A percentile compares a stretch with the other conserved stretches of the same genome.
phyloP scores from a whole-genome alignment of 2,113 vertebrate genomes.

The Origma solitaria region DNA sequence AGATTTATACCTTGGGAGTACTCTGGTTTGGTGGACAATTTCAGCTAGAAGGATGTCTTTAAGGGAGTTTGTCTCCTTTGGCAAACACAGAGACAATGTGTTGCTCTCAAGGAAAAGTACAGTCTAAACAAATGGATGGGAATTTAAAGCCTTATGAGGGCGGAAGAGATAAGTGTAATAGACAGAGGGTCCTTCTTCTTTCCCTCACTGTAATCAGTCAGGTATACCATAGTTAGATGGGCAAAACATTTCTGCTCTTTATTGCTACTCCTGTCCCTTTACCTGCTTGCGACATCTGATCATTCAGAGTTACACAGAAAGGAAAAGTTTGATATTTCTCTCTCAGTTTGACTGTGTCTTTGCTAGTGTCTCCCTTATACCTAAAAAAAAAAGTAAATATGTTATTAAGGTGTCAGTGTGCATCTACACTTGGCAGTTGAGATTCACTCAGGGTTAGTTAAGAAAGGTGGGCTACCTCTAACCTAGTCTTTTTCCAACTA shows the following conservation, averaged over 20 bases:
- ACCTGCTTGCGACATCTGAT: neutral
- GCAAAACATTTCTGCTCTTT: neutral
- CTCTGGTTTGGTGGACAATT: neutral
- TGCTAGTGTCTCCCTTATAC: neutral
- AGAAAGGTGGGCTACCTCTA: neutral
- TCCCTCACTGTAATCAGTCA: neutral
- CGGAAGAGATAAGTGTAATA: neutral
- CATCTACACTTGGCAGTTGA: neutral
- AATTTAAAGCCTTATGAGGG: neutral
- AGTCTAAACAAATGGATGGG: neutral
- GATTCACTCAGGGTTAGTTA: neutral
- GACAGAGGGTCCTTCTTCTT: neutral
- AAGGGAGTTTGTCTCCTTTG: neutral
- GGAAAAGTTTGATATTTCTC: neutral
- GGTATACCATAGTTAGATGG: neutral
- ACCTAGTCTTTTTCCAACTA: neutral
- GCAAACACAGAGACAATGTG: neutral
- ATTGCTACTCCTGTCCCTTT: neutral
- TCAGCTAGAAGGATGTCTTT: neutral
- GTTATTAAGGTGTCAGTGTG: neutral
- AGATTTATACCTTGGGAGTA: neutral
- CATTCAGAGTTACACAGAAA: neutral
- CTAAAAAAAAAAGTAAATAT: neutral
- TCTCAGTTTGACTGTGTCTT: neutral
- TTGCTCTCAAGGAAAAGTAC: neutral